Base-by-base conservation (phyloP, 2,113 vertebrate genomes). In the Rallus limicola region DNA sequence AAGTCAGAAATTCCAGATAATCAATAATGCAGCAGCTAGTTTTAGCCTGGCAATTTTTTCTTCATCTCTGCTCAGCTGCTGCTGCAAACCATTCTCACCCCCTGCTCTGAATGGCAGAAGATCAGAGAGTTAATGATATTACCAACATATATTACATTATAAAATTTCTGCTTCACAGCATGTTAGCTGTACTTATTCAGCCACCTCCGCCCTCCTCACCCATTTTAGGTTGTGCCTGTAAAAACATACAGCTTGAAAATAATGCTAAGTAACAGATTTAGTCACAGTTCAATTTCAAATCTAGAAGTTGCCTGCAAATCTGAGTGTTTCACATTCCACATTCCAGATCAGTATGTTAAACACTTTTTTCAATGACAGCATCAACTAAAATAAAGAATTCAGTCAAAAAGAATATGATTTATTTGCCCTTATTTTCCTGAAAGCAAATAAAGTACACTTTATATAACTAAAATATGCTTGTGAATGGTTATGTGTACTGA, bases 211-310 rank as follows among this genome's bases (percentile, higher is more conserved):
- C 19, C 13, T 72, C 38, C n/a, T 10, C 3, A 64, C 62, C 64
- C 71, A 81, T 80, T 92, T 95, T 79, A 88, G 82, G 65, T 44
- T 82, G 52, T 91, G 71, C 55, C 93, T 88, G 62, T 81, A 92
- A 94, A 31, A 90, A 88, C 42, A 67, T 36, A 64, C 42, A 84
- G 84, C 74, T 90, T 94, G 88, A 94, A 98, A 92, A 90, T 84
- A 59, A 82, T 62, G 74, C 38, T 69, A 76, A 87, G 82, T 77
- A 89, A 68, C n/a, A 84, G 56, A 82, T 71, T 58, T 76, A 74
- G 29, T 90, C 36, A 81, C 44, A 90, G 85, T 58, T 94, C 92
- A 85, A 92, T 95, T 94, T 92, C 69, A 88, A 93, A 97, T 86
- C 48, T 23, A 42, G 34, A 82, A 44, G 38, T 33, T 82, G 77